Conservation (phyloP, 2,797 vertebrate species). For the Nasua narica region DNA sequence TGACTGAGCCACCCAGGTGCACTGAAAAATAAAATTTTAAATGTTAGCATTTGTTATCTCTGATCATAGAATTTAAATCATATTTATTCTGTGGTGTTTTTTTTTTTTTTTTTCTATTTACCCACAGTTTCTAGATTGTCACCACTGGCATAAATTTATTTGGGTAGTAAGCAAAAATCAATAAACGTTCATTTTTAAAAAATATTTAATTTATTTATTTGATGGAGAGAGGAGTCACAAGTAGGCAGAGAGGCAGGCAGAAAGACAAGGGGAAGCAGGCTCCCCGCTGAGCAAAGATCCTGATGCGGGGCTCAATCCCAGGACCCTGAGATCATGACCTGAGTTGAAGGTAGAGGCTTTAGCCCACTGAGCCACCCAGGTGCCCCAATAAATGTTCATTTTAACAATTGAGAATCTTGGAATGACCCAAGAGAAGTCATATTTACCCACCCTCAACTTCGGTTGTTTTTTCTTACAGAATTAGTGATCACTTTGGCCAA, state of each 20-base stretch:
- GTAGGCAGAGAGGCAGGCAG: no score
- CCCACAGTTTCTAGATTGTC: background rate
- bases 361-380: no score
- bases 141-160: background rate
- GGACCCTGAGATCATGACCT: no score
- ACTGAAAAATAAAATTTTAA: background rate
- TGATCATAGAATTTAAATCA: background rate
- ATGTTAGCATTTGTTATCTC: background rate
- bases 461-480: constrained; percentile 5
- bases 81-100: background rate
- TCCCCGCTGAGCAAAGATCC: no score
- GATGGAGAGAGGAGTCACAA: no score
- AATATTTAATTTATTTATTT: no score
- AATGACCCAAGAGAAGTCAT: background rate
- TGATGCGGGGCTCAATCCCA: no score
- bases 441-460: background rate
- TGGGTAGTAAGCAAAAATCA: background rate
- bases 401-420: background rate
- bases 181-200: background rate
- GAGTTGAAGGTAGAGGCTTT: no score
- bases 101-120: background rate
- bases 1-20: no score
- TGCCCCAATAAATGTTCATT: no score
- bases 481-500: background rate
- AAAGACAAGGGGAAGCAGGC: no score